These are phyloP conservation scores for Syrmaticus mikado DNA, from an alignment of 2,113 vertebrate genomes.

Conservation along the genomic window DNA sequence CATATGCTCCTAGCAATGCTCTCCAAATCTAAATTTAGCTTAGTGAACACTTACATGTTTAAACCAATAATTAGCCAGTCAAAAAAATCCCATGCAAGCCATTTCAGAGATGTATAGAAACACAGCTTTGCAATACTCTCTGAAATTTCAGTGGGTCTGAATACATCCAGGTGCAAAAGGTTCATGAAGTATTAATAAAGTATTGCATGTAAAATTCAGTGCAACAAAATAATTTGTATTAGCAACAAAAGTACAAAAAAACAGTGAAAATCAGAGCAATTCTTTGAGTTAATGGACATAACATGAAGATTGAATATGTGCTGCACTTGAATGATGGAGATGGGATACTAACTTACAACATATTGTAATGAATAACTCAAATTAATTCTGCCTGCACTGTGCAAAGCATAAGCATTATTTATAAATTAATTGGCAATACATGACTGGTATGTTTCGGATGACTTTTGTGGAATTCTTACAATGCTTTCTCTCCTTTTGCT, in stretches of 20 bases:
- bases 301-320: not conserved
- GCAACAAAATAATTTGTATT: not conserved
- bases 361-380: not conserved
- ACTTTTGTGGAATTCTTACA: not conserved
- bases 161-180: not conserved
- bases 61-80: not conserved
- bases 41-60: not conserved
- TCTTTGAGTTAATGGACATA: not conserved
- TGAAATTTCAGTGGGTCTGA: constrained; percentile 5
- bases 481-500: not conserved
- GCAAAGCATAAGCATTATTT: not conserved
- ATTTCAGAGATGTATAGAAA: not conserved
- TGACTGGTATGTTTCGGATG: not conserved
- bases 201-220: constrained; percentile 7
- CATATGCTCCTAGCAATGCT: not conserved
- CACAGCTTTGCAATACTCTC: not conserved
- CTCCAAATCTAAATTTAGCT: not conserved
- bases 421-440: not conserved
- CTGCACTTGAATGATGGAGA: not conserved
- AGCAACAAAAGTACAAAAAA: constrained; percentile 2
- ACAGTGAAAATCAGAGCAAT: not conserved
- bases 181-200: constrained; percentile 32
- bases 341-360: not conserved
- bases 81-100: constrained; percentile 1
- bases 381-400: not conserved